Evolutionary conservation across 2,888 invertebrate species (phyloP), one percentile per base, ranked within the genome.

Genomic region (Andrena haemorrhoa): DNA sequence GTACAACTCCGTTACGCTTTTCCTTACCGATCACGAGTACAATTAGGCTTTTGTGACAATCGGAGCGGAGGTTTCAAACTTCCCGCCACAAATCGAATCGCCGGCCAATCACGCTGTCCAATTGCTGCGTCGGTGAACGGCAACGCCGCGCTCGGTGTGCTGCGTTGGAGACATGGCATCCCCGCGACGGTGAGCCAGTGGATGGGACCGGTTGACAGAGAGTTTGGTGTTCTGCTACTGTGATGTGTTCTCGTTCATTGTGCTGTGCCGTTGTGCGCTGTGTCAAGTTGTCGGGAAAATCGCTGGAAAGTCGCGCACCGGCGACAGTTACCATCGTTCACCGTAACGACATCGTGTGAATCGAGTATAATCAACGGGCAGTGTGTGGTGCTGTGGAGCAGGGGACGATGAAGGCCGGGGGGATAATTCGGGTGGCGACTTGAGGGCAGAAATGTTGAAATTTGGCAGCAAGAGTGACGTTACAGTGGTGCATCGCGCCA

Each of bases 381-480:
- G 92, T 92, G 93, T 93, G 92, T 91, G 91, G 92, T 93, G 92
- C 91, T 92, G 93, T 90, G 90, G 91, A 85, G 89, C 90, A 88
- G 92, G 92, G 90, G 91, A 88, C 86, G 88, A 93, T 92, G 93
- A 92, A 86, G 93, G 88, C 88, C 92, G 90, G 89, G 79, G 91
- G 89, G 92, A 93, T 92, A 92, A 92, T 92, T 91, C 90, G 88
- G 92, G 88, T 90, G 92, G 89, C 91, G 90, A 93, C 90, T 90
- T 93, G 91, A 93, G 93, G 93, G 90, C 94, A 94, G 90, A 93
- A 93, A 94, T 94, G 94, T 92, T 94, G 93, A 94, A 94, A 93
- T 94, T 94, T 94, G 95, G 95, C 92, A 94, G 93, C 92, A 92
- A 93, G 89, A 94, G 93, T 93, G 94, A 94, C 93, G 94, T 94